Conservation (phyloP, 2,797 vertebrate species). For the Remorina albescens region DNA sequence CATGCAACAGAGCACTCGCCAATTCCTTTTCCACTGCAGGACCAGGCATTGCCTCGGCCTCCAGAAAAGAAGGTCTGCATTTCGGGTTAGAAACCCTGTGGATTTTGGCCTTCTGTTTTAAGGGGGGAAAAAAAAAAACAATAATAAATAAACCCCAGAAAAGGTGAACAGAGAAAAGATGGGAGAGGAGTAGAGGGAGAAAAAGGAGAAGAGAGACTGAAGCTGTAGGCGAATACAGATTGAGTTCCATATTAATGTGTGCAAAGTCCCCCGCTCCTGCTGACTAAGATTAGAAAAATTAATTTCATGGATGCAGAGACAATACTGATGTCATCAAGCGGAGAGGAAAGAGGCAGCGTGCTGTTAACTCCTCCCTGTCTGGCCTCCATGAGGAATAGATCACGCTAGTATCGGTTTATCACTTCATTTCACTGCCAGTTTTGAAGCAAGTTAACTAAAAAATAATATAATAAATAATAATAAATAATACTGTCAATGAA, state of each 20-base stretch:
- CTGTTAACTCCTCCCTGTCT: conserved; percentile 78
- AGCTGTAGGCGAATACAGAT: conserved; percentile 78
- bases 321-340: conserved; percentile 86
- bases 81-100: conserved; percentile 48
- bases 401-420: conserved; percentile 52
- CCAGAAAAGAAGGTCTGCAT: conserved; percentile 64
- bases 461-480: too few relatives aligned
- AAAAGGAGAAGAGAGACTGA: conserved; percentile 69
- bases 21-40: conserved; percentile 53
- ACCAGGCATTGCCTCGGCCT: conserved; percentile 56
- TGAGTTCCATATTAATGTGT: conserved; percentile 85
- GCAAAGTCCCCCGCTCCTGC: conserved; percentile 86
- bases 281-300: conserved; percentile 89
- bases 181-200: conserved; percentile 40
- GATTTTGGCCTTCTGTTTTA: conserved; percentile 59
- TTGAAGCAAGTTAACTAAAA: conserved; percentile 33
- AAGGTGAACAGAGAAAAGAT: conserved; percentile 44
- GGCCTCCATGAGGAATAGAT: conserved; percentile 53
- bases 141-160: too few relatives aligned
- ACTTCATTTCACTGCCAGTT: conserved; percentile 47
- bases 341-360: conserved; percentile 71
- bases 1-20: conserved; percentile 59
- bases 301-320: conserved; percentile 88
- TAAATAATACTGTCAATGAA: conserved; percentile 33
- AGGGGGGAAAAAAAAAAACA: conserved; percentile 27